Evolutionary conservation across 1,140 invertebrate species (phyloP), one percentile per base, ranked within the genome.

Genomic region (Marisa cornuarietis): DNA sequence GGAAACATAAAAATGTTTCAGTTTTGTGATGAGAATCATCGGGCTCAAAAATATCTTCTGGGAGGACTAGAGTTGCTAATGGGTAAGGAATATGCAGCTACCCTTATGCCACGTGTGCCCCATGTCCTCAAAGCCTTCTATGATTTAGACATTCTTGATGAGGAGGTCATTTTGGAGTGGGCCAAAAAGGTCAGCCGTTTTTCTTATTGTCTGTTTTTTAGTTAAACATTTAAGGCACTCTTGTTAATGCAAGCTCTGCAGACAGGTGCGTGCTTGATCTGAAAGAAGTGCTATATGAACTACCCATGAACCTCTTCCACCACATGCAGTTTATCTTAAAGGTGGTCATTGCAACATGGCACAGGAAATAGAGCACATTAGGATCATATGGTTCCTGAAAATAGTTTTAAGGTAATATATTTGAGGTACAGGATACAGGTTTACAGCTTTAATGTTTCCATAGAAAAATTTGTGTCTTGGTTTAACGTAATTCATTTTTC

Each of bases 51-150:
- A 83, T 97, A 98, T 92, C 93, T 99, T 79, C 93, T 99, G 82
- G 95, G 97, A 83, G 98, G 97, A 72, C 94, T 99, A 85, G 98
- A 99, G 88, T 96, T 98, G 89, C 94, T 98, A 16, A 95, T 99
- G 78, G 89, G 89, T 9, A 95, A 95, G 79, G 91, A 96, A 66
- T 95, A 97, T 87, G 94, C 95, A 83, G 94, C 95, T 69, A 88
- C 91, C 20, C 93, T 99, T 66, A 93, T 99, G 92, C 92, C 94
- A 5, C 98, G 97, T 90, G 95, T 97, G 82, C 94, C 97, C 79
- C 95, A 95, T 86, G 95, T 99, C 83, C 93, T 99, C 76, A 98
- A 98, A 93, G 91, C 95, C 69, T 94, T 99, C 86, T 99, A 99
- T 91, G 98, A 99, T 91, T 87, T 92, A 83, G 98, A 99, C 91